Evolutionary conservation across 1,140 invertebrate species (phyloP), one percentile per base, ranked within the genome.

Genomic region (Drosophila cardini): DNA sequence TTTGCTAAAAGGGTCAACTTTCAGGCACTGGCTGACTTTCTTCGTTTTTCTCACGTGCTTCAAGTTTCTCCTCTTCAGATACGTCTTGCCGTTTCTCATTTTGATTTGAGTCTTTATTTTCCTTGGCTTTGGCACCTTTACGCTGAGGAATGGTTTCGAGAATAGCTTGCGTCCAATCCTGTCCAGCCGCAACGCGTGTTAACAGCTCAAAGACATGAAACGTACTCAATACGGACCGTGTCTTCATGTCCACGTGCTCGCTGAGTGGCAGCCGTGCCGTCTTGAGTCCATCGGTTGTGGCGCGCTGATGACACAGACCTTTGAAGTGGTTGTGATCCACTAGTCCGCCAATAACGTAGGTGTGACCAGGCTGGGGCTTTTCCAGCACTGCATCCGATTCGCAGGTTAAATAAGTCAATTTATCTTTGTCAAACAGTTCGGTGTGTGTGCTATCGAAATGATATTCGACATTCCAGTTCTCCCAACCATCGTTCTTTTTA

Each of bases 271-370:
- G 93, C 83, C 96, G 95, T 0, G 95, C 98, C 93, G 99, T 98
- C 69, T 90, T 91, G 10, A 99, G 94, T 15, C 95, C 95, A 90
- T 96, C 95, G 90, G 97, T 94, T 43, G 93, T 77, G 13, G 99
- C 98, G 77, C 97, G 93, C 76, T 95, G 94, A 92, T 97, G 94
- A 92, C 97, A 99, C 13, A 98, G 90, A 5, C 98, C 98, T 96
- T 99, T 99, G 79, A 98, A 96, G 76, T 95, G 94, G 93, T 99
- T 99, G 91, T 99, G 98, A 93, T 99, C 99, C 0, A 99, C 98
- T 13, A 99, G 93, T 53, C 98, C 99, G 45, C 99, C 98, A 93
- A 99, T 99, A 42, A 99, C 95, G 90, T 99, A 99, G 43, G 96
- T 94, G 92, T 96, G 96, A 65, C 95, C 94, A 11, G 96, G 94